phyloP scores from a whole-genome alignment of 2,888 invertebrate species.

The Euphydryas editha region DNA sequence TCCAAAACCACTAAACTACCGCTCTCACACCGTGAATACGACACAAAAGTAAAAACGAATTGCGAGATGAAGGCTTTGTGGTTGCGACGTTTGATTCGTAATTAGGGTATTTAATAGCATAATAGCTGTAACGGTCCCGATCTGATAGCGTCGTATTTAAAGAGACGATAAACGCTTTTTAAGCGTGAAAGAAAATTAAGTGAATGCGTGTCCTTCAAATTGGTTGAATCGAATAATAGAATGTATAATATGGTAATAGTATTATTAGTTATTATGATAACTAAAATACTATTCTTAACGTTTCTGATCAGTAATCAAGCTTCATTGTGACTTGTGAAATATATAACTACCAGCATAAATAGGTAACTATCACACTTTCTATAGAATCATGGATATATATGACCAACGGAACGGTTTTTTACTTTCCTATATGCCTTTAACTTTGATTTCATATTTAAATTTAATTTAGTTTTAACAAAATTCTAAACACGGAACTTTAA shows the following conservation, averaged over 20 bases:
- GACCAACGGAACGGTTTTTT: too few species aligned
- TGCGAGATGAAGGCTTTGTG: slow-evolving; percentile 75
- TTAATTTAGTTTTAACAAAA: neutral
- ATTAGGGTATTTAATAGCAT: slow-evolving; percentile 77
- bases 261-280: slow-evolving; percentile 12
- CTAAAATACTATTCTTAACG: neutral
- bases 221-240: slow-evolving; percentile 49
- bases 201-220: slow-evolving; percentile 57
- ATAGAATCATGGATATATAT: too few species aligned
- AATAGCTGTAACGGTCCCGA: slow-evolving; percentile 76
- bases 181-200: slow-evolving; percentile 56
- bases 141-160: slow-evolving; percentile 70
- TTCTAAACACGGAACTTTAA: neutral
- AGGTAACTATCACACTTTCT: too few species aligned
- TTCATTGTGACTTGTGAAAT: neutral
- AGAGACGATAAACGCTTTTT: slow-evolving; percentile 54
- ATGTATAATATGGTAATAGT: slow-evolving; percentile 46
- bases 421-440: too few species aligned
- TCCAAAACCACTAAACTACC: slow-evolving; percentile 68
- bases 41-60: slow-evolving; percentile 70
- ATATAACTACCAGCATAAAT: too few species aligned
- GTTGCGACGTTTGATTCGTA: slow-evolving; percentile 77
- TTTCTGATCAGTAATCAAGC: neutral
- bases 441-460: too few species aligned
- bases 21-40: slow-evolving; percentile 63